Base-by-base conservation (phyloP, 2,888 invertebrate genomes). In the Pseudococcus longispinus region DNA sequence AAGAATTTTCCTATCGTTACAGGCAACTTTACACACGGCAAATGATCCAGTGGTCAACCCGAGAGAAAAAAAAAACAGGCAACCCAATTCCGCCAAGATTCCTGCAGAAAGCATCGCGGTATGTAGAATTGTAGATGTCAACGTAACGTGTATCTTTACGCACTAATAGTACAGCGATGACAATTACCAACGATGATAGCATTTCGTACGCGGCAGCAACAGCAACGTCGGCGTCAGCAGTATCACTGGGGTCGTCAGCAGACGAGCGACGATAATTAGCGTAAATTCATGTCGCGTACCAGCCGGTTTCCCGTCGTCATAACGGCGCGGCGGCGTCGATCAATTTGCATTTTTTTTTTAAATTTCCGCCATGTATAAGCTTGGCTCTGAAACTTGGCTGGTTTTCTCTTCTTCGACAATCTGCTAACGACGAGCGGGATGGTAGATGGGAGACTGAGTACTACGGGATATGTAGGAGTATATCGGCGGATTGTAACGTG, bases 241-340 rank as follows among this genome's bases (percentile, higher is more conserved):
- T 37, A 37, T 5, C 37, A 37, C 37, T 37, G 6, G 51, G 13
- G 44, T 46, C 15, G 60, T 60, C 60, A 8, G 8, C 60, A 60
- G 60, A 65, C 65, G 65, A 65, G 20, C 65, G 65, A 65, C 26
- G 26, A 26, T 74, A 37, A 74, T 74, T 74, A 74, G 37, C 74
- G 74, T 74, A 37, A 74, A 74, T 74, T 74, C 74, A 74, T 74
- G 37, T 74, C 37, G 74, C 74, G 37, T 74, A 74, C 74, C 65
- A 26, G 32, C n/a, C 32, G 26, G 74, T 26, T 74, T 74, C 74
- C 74, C 74, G 74, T 74, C 51, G 44, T 46, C 44, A 46, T 46
- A 46, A 46, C 44, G 44, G 44, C 29, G 20, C 11, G 6, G n/a
- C 74, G 74, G 37, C 74, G 51, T 74, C 37, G 74, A 65, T 65